Conservation (phyloP, 1,140 invertebrate species). For the Aphelinus atriplicis region DNA sequence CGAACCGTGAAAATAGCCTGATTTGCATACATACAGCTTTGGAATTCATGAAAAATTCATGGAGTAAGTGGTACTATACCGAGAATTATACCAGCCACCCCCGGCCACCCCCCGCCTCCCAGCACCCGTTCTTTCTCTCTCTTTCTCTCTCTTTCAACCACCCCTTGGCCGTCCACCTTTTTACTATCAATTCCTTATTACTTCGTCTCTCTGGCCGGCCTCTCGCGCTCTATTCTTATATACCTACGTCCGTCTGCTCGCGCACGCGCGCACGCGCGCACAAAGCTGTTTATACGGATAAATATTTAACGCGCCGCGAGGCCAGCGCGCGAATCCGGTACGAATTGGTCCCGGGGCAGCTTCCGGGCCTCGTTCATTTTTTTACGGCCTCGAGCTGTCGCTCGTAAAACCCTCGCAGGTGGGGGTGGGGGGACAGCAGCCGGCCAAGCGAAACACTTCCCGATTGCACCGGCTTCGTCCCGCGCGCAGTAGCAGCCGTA, state of each 20-base stretch:
- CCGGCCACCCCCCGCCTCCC: too few species aligned
- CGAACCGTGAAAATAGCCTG: slow-evolving; percentile 60
- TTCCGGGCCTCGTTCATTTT: too few species aligned
- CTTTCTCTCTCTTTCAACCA: background rate
- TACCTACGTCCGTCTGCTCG: background rate
- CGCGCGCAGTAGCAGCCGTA: too few species aligned
- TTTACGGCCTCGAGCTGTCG: too few species aligned
- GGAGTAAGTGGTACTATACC: slow-evolving; percentile 55
- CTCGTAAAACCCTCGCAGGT: too few species aligned
- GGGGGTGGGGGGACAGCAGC: too few species aligned
- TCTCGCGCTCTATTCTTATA: background rate
- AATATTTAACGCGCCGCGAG: background rate
- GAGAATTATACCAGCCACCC: slow-evolving; percentile 53
- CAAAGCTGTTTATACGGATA: background rate
- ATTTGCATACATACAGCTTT: slow-evolving; percentile 63
- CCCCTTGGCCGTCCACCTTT: slow-evolving; percentile 19
- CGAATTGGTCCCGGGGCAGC: too few species aligned
- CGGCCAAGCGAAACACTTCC: too few species aligned
- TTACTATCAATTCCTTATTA: slow-evolving; percentile 60
- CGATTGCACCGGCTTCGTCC: too few species aligned
- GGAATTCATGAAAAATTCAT: slow-evolving; percentile 64
- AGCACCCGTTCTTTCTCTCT: background rate
- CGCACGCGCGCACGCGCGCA: too few species aligned
- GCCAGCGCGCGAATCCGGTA: too few species aligned
- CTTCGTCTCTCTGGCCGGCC: slow-evolving; percentile 9